These are phyloP conservation scores for Drosophila helvetica DNA, from an alignment of 2,888 invertebrate genomes.

Conservation along the genomic window DNA sequence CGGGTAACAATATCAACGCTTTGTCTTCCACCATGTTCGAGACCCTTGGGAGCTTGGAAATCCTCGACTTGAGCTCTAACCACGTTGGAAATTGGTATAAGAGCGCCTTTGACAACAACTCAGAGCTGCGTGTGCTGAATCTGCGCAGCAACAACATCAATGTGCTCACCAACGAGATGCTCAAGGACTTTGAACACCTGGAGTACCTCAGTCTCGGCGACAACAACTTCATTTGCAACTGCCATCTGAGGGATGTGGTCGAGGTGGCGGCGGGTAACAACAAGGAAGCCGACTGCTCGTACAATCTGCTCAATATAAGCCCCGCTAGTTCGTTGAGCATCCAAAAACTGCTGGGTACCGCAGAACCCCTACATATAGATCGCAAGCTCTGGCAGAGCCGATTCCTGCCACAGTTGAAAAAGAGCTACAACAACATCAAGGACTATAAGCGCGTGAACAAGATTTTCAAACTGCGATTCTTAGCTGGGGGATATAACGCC, in stretches of 20 bases:
- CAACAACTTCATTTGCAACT: conserved; percentile 87
- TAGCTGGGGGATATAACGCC: conserved; percentile 10
- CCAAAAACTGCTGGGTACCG: conserved; percentile 6
- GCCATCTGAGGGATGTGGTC: conserved; percentile 85
- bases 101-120: conserved; percentile 83
- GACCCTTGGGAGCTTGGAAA: conserved; percentile 83
- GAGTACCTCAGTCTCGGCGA: conserved; percentile 84
- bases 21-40: conserved; percentile 80
- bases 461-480: conserved; percentile 55
- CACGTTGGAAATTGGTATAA: conserved; percentile 86
- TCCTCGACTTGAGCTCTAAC: conserved; percentile 85
- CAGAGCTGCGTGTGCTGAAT: conserved; percentile 84
- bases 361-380: conserved; percentile 22
- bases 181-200: conserved; percentile 85
- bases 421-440: conserved; percentile 61
- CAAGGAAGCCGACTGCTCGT: conserved; percentile 67
- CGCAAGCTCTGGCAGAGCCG: conserved; percentile 43
- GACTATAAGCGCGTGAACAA: conserved; percentile 50
- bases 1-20: conserved; percentile 85
- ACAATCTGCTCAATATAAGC: conserved; percentile 39
- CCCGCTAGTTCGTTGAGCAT: not conserved
- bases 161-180: conserved; percentile 85
- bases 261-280: conserved; percentile 82
- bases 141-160: conserved; percentile 86
- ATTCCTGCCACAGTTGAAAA: conserved; percentile 43